A percentile compares a stretch with the other conserved stretches of the same genome.
Conservation (phyloP, 2,888 invertebrate genomes). For the Philereme transversata region DNA sequence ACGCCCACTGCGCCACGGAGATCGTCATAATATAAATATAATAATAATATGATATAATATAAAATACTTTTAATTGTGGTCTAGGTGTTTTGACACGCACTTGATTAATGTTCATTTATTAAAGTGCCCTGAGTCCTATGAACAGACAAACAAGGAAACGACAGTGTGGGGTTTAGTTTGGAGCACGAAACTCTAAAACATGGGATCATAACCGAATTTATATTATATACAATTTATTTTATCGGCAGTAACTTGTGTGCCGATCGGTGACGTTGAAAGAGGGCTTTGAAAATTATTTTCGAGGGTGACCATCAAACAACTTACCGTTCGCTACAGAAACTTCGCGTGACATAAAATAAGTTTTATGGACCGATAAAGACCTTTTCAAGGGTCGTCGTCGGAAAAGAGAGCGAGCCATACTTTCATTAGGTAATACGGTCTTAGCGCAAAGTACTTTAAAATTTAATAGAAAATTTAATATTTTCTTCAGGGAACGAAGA, state of each 20-base stretch:
- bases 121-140: too few relatives aligned
- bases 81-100: too few relatives aligned
- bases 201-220: constrained; percentile 76
- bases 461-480: constrained; percentile 19
- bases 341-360: constrained; percentile 74
- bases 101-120: too few relatives aligned
- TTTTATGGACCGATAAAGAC: constrained; percentile 80
- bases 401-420: constrained; percentile 47
- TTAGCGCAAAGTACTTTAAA: constrained; percentile 18
- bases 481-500: neutral
- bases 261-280: constrained; percentile 63
- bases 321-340: constrained; percentile 71
- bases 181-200: constrained; percentile 34
- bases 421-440: constrained; percentile 15
- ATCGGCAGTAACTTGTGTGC: constrained; percentile 68
- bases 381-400: constrained; percentile 65
- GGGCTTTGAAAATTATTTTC: constrained; percentile 76
- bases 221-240: constrained; percentile 71
- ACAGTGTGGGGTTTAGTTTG: too few relatives aligned
- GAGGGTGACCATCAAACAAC: constrained; percentile 76
- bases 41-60: too few relatives aligned
- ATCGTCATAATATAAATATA: too few relatives aligned
- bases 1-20: too few relatives aligned
- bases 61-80: too few relatives aligned
- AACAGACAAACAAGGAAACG: too few relatives aligned